These are phyloP conservation scores for Timema podura DNA, from an alignment of 2,888 invertebrate genomes.

Conservation along the genomic window DNA sequence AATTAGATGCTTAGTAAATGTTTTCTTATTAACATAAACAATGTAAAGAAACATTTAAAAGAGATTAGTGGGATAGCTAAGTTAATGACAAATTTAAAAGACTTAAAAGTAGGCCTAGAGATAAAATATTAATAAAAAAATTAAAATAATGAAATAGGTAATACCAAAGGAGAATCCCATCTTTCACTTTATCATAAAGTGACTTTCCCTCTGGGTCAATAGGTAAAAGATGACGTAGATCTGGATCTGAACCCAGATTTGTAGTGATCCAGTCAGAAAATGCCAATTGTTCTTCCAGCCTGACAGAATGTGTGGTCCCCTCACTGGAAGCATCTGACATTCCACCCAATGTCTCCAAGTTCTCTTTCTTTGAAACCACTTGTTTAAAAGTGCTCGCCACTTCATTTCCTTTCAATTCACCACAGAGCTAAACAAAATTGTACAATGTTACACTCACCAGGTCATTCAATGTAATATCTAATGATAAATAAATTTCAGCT, in stretches of 20 bases:
- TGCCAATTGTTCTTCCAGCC: conserved; percentile 91
- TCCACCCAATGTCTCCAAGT: conserved; percentile 86
- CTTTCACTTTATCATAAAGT: conserved; percentile 89
- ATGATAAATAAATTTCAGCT: no score
- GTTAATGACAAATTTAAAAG: not conserved
- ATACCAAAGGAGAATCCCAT: conserved; percentile 93
- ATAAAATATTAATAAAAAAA: conserved; percentile 6
- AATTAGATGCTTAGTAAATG: no score
- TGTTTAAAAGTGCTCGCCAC: conserved; percentile 90
- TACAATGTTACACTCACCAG: no score
- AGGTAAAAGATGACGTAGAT: conserved; percentile 84
- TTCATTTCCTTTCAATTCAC: conserved; percentile 84
- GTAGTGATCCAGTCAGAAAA: conserved; percentile 99
- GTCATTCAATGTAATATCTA: no score
- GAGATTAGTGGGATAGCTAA: no score
- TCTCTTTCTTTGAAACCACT: conserved; percentile 86
- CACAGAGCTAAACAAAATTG: conserved; percentile 58
- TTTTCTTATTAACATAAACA: no score
- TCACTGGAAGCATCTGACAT: conserved; percentile 92
- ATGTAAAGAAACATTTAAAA: no score
- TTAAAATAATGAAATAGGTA: conserved; percentile 33
- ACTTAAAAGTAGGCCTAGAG: not conserved
- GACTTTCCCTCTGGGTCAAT: conserved; percentile 87
- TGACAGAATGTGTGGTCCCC: conserved; percentile 94
- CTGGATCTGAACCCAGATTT: conserved; percentile 83